Evolutionary conservation across 2,888 invertebrate species (phyloP).

Genomic region (Adelognathus sp.): DNA sequence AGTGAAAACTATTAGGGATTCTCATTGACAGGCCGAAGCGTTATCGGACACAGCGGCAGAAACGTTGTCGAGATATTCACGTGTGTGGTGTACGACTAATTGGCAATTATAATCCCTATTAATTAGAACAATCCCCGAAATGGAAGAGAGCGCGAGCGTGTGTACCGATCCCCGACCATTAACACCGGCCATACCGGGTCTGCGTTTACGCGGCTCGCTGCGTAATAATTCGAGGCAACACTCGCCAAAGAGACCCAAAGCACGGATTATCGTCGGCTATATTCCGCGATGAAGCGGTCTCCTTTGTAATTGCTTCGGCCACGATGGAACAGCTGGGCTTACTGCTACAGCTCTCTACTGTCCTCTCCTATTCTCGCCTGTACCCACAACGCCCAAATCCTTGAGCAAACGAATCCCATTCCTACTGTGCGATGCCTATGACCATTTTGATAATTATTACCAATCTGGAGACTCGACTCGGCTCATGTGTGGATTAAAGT

Average conservation of each 20-base stretch:
- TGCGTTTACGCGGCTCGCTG: constrained; percentile 70
- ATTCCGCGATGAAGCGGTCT: constrained; percentile 76
- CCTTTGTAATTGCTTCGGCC: constrained; percentile 78
- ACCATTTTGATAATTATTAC: too few relatives aligned
- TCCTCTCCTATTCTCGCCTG: neutral
- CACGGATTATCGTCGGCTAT: constrained; percentile 75
- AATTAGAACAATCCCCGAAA: constrained; percentile 76
- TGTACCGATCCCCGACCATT: constrained; percentile 65
- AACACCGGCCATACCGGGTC: constrained; percentile 65
- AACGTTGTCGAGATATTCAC: constrained; percentile 2
- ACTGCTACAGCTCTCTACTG: constrained; percentile 41
- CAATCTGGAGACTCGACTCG: too few relatives aligned
- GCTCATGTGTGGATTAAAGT: too few relatives aligned
- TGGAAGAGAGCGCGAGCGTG: constrained; percentile 67
- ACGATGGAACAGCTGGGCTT: constrained; percentile 76
- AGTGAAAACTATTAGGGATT: neutral
- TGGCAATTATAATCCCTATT: constrained; percentile 79
- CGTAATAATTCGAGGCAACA: constrained; percentile 73
- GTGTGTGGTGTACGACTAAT: constrained; percentile 66
- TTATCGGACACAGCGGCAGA: neutral
- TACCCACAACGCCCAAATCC: constrained; percentile 34
- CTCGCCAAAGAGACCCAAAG: constrained; percentile 54
- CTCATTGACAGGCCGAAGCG: neutral
- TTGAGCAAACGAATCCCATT: constrained; percentile 34
- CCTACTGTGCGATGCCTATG: neutral